phyloP scores from a whole-genome alignment of 2,797 vertebrate species.

The Pogoniulus pusillus region DNA sequence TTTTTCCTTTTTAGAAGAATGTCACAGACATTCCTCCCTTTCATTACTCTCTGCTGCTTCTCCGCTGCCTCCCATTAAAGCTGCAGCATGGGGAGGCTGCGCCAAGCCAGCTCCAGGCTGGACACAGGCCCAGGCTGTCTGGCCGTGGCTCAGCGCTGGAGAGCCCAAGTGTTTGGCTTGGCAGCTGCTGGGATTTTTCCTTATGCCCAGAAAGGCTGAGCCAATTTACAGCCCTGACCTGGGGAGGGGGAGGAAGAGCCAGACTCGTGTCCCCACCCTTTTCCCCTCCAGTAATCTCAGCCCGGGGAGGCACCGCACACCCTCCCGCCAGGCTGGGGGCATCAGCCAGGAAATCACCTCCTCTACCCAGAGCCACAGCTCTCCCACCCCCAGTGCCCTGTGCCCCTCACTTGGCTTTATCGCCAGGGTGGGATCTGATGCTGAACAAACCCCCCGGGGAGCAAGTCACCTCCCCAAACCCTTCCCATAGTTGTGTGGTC shows the following conservation, averaged over 20 bases:
- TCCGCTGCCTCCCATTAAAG: constrained; percentile 65
- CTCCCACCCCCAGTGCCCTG: background rate
- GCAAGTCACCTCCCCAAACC: background rate
- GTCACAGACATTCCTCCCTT: constrained; percentile 75
- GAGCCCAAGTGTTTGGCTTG: constrained; percentile 82
- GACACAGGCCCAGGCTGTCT: constrained; percentile 82
- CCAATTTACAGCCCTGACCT: constrained; percentile 70
- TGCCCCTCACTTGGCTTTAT: background rate
- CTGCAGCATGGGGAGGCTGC: constrained; percentile 51
- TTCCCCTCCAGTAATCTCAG: constrained; percentile 74
- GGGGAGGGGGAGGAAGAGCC: constrained; percentile 77
- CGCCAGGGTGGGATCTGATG: background rate
- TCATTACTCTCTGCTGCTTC: constrained; percentile 72
- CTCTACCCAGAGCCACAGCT: background rate
- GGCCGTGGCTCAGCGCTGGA: constrained; percentile 82
- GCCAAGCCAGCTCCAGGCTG: constrained; percentile 73
- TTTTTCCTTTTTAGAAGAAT: constrained; percentile 81
- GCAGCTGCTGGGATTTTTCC: constrained; percentile 80
- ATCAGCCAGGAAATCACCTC: background rate
- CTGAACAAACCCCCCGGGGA: background rate
- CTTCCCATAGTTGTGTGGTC: background rate
- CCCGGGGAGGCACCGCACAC: background rate
- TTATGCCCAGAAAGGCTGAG: constrained; percentile 69
- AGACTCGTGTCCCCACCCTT: constrained; percentile 68
- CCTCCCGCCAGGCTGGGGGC: background rate